phyloP scores from a whole-genome alignment of 2,797 vertebrate genomes.

The Leucoraja ocellata region DNA sequence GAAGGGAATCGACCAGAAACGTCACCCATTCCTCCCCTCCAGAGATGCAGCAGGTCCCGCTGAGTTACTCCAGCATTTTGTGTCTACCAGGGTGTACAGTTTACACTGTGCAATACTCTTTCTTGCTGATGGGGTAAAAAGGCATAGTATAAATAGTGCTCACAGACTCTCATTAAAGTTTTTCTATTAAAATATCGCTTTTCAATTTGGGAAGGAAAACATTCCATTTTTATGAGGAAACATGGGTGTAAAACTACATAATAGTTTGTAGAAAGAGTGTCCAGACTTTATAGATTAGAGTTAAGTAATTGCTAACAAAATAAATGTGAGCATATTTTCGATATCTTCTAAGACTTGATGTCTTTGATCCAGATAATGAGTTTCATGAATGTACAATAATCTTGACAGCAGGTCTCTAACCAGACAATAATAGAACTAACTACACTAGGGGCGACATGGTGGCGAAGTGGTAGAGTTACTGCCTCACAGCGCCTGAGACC shows the following conservation, averaged over 20 bases:
- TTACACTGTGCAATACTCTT: background rate
- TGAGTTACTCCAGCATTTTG: no score
- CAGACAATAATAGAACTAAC: background rate
- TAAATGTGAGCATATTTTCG: background rate
- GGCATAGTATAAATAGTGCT: background rate
- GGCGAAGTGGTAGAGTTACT: no score
- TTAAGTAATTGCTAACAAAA: background rate
- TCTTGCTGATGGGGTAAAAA: background rate
- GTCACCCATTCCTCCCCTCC: no score
- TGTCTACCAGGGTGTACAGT: background rate
- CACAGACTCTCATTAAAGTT: background rate
- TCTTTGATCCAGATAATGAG: background rate
- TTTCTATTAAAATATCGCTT: background rate
- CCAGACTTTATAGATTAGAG: background rate
- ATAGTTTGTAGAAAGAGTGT: background rate
- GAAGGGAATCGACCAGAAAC: no score
- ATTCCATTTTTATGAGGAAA: background rate
- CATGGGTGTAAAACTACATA: background rate
- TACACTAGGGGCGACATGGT: background rate
- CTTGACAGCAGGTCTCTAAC: background rate
- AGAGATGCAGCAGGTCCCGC: no score
- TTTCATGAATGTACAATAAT: background rate
- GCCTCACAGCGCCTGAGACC: no score
- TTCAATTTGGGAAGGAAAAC: background rate
- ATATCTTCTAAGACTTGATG: background rate